Conservation (phyloP, 2,888 invertebrate species). For the Dione vanillae region DNA sequence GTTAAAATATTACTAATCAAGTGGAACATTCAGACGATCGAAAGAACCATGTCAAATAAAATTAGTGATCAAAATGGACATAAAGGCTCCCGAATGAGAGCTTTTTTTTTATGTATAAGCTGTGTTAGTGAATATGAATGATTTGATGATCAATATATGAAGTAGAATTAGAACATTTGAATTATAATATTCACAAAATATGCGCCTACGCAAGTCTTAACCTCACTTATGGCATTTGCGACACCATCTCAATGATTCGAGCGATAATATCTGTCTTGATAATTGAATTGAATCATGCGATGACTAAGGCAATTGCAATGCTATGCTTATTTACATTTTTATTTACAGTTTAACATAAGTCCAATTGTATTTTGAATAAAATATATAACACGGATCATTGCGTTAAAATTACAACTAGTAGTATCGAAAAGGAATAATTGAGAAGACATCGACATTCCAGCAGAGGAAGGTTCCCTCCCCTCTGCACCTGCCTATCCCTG, state of each 20-base stretch:
- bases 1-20: constrained; percentile 21
- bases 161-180: not conserved
- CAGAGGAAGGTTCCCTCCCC: constrained; percentile 52
- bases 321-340: constrained; percentile 30
- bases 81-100: constrained; percentile 2
- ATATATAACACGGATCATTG: not conserved
- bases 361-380: not conserved
- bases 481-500: constrained; percentile 59
- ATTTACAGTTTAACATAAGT: constrained; percentile 4
- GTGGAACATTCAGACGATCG: not conserved
- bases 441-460: constrained; percentile 56
- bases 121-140: not conserved
- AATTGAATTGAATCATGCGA: constrained; percentile 44
- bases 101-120: not conserved
- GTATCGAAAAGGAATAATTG: constrained; percentile 27
- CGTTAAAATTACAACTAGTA: not conserved
- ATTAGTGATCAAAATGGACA: not conserved
- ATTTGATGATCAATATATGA: not conserved
- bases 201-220: constrained; percentile 39
- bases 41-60: constrained; percentile 3
- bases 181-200: constrained; percentile 34
- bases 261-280: constrained; percentile 43
- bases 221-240: constrained; percentile 43
- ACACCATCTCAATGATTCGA: constrained; percentile 41
- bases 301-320: constrained; percentile 42